A percentile compares a stretch with the other conserved stretches of the same genome.
These are phyloP conservation scores for Drosophila limbata DNA, from an alignment of 2,888 invertebrate genomes.

Conservation along the genomic window DNA sequence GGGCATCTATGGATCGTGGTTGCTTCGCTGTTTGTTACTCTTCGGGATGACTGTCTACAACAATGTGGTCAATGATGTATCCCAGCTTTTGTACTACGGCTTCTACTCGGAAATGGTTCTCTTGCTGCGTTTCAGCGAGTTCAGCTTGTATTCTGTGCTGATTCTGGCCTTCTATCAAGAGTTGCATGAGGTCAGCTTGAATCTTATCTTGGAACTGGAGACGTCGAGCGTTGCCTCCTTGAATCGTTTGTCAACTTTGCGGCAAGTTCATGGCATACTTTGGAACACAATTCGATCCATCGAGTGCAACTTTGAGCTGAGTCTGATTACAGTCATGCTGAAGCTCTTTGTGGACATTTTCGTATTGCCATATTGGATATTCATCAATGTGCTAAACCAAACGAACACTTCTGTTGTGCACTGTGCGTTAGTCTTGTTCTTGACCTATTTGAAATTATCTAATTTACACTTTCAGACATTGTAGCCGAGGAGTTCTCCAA, in stretches of 20 bases:
- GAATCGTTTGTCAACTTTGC: constrained; percentile 47
- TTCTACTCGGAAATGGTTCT: constrained; percentile 72
- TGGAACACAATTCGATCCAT: constrained; percentile 59
- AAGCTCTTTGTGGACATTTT: constrained; percentile 70
- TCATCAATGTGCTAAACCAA: constrained; percentile 22
- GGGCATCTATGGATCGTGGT: constrained; percentile 21
- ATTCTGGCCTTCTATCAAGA: constrained; percentile 59
- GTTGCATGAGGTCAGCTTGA: constrained; percentile 24
- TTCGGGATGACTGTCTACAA: constrained; percentile 5
- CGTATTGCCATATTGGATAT: constrained; percentile 72
- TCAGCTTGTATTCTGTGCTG: constrained; percentile 50
- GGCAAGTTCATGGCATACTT: constrained; percentile 67
- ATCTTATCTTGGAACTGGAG: constrained; percentile 49
- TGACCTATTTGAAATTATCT: neutral
- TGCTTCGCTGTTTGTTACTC: neutral
- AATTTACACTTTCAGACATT: constrained; percentile 43
- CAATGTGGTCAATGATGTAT: neutral
- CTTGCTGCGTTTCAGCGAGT: constrained; percentile 66
- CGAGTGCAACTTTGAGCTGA: constrained; percentile 67
- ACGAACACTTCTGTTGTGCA: neutral
- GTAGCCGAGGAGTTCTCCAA: constrained; percentile 50
- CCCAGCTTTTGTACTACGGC: constrained; percentile 24
- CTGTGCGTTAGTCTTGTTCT: constrained; percentile 43
- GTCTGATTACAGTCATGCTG: constrained; percentile 59
- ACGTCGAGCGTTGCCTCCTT: constrained; percentile 30